Base-by-base conservation (phyloP, 1,140 invertebrate genomes). In the Lycorma delicatula region DNA sequence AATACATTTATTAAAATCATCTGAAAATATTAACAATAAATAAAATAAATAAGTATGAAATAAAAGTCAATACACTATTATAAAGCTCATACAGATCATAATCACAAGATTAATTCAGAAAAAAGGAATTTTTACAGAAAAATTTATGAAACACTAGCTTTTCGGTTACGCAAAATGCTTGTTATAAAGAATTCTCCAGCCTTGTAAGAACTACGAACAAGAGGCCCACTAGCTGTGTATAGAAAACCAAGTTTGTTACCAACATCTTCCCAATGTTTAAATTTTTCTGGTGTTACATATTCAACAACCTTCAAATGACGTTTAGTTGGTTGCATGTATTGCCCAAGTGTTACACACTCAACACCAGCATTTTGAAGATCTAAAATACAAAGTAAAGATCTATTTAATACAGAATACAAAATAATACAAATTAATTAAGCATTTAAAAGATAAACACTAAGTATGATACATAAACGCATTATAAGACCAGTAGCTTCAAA, bases 261-360 rank as follows among this genome's bases (percentile, higher is more conserved):
- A 3, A 84, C 69, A 26, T 82, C 75, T 74, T 97, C 87, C 95
- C 94, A 99, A 57, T 87, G 74, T 65, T 91, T 82, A 71, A 93
- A 99, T 73, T 95, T 97, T 61, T 89, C 89, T 0, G 96, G 96
- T 1, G 93, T 97, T 0, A 99, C 87, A 75, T 98, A 99, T 72
- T 99, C 96, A 49, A 89, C 86, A 0, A 98, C 81, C 77, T 93
- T 94, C 4, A 98, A 75, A 76, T 99, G 97, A 49, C 85, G 79
- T 70, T 97, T 98, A 2, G 96, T 98, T 0, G 97, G 96, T 71
- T 99, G 97, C 94, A 99, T 99, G 71, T 99, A 99, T 71, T 99
- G 97, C 0, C 97, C 97, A 6, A 99, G 74, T 1, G 97, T 99
- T 0, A 99, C 65, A 71, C 94, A 97, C 69, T 98, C 95, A 0